phyloP scores from a whole-genome alignment of 1,140 invertebrate genomes.

The Cyphomyrmex costatus region DNA sequence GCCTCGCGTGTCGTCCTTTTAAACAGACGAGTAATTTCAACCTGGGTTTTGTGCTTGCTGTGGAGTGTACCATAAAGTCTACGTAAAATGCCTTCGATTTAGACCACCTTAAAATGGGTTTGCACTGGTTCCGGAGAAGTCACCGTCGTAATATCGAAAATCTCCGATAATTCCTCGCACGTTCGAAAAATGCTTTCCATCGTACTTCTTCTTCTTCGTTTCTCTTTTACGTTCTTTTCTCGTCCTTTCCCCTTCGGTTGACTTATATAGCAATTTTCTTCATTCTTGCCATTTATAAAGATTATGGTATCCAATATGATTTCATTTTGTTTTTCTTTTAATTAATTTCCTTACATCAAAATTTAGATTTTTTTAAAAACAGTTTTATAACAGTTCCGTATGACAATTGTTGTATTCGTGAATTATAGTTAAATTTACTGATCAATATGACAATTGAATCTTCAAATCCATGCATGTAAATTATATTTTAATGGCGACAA shows the following conservation, averaged over 20 bases:
- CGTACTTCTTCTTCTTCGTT: neutral
- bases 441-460: neutral
- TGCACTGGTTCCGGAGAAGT: conserved; percentile 69
- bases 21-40: conserved; percentile 20
- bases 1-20: neutral
- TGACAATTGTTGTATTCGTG: neutral
- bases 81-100: conserved; percentile 74
- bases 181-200: conserved; percentile 18
- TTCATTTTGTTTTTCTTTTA: neutral
- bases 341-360: neutral
- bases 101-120: conserved; percentile 76
- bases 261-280: neutral
- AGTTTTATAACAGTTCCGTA: neutral
- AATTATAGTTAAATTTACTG: neutral
- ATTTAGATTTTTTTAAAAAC: neutral
- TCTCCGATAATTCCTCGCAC: conserved; percentile 65
- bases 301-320: neutral
- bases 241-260: neutral
- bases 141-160: conserved; percentile 71
- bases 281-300: neutral
- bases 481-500: neutral
- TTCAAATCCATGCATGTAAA: neutral
- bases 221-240: neutral
- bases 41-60: neutral
- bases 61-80: conserved; percentile 42